Evolutionary conservation across 2,888 invertebrate genomes (phyloP).

Genomic region (Drosophila phalerata): DNA sequence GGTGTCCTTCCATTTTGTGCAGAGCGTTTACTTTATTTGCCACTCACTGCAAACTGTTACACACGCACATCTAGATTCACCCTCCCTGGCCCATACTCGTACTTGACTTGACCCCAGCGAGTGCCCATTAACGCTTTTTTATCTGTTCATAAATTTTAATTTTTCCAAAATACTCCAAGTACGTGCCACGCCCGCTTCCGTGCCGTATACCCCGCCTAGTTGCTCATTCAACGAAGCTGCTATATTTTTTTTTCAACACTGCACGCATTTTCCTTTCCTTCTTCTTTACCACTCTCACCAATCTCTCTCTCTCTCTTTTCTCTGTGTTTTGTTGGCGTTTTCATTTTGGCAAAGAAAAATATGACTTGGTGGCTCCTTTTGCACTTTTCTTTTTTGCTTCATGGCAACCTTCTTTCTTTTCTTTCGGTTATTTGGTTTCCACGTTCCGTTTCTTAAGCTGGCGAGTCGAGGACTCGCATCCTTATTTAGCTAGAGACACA

Average conservation of each 20-base stretch:
- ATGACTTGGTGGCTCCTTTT: constrained; percentile 66
- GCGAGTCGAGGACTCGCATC: constrained; percentile 59
- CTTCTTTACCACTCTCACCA: neutral
- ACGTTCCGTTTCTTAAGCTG: constrained; percentile 43
- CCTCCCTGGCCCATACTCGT: constrained; percentile 19
- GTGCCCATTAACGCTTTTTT: constrained; percentile 80
- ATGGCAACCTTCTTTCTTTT: constrained; percentile 42
- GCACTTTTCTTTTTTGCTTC: constrained; percentile 28
- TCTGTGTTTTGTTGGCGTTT: constrained; percentile 48
- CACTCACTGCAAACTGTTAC: constrained; percentile 45
- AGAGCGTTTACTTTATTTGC: constrained; percentile 55
- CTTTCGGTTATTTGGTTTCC: constrained; percentile 27
- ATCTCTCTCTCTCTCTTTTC: neutral
- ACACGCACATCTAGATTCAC: constrained; percentile 42
- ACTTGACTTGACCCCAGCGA: constrained; percentile 70
- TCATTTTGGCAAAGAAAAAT: constrained; percentile 60
- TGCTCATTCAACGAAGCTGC: constrained; percentile 45
- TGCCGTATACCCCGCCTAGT: constrained; percentile 30
- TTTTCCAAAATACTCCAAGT: constrained; percentile 79
- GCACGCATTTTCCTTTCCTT: neutral
- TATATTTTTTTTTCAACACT: constrained; percentile 55
- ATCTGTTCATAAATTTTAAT: constrained; percentile 82
- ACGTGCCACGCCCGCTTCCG: constrained; percentile 57
- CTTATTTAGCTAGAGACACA: constrained; percentile 65
- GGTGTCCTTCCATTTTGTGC: constrained; percentile 26